These are phyloP conservation scores for Chloroceryle inda DNA, from an alignment of 2,797 vertebrate species.

Conservation along the genomic window DNA sequence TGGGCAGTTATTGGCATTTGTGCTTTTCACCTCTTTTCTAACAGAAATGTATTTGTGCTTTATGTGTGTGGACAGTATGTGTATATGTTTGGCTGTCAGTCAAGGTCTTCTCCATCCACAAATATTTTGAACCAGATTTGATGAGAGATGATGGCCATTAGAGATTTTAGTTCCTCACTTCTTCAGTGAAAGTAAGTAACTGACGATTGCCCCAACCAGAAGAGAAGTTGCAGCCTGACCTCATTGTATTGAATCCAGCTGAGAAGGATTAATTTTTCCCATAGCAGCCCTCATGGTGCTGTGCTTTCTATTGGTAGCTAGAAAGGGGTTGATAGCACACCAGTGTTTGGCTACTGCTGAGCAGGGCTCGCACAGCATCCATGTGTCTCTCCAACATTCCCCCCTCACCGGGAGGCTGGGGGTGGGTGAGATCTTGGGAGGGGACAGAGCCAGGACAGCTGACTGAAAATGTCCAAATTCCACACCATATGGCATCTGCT, in stretches of 20 bases:
- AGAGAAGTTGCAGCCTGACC: not conserved
- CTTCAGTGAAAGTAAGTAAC: not conserved
- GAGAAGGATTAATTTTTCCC: not conserved
- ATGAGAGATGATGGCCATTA: not conserved
- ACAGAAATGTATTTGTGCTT: not conserved
- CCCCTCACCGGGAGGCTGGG: accelerated
- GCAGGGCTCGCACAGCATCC: not conserved
- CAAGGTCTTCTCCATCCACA: not conserved
- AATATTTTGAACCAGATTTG: not conserved
- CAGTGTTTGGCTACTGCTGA: not conserved
- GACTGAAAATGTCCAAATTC: not conserved
- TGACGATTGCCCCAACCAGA: not conserved
- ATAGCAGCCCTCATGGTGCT: not conserved
- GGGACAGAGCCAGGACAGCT: not conserved
- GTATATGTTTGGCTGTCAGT: not conserved
- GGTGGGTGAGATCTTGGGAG: not conserved
- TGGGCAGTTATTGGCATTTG: not conserved
- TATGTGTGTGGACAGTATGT: not conserved
- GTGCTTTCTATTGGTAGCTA: not conserved
- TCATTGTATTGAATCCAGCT: not conserved
- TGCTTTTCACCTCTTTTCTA: not conserved
- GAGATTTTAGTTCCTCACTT: not conserved
- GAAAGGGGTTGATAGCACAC: not conserved
- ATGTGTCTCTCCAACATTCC: not conserved
- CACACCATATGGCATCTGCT: not conserved